Evolutionary conservation across 2,113 vertebrate genomes (phyloP).

Genomic region (Semicossyphus pulcher): DNA sequence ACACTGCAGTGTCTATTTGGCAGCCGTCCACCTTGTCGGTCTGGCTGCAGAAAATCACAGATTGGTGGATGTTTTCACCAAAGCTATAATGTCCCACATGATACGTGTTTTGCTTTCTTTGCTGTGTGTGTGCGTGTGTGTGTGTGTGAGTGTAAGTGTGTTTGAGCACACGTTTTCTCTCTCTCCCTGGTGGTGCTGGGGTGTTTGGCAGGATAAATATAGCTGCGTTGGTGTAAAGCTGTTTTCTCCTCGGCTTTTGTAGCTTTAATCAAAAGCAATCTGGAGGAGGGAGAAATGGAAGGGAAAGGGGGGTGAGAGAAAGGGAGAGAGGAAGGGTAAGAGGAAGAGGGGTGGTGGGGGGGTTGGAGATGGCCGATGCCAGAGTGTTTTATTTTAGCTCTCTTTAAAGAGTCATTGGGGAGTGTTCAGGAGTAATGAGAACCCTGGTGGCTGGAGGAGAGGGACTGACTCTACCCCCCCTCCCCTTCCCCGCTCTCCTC

Average conservation of each 20-base stretch:
- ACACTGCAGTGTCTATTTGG: slow-evolving; percentile 36
- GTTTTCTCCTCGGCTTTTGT: slow-evolving; percentile 80
- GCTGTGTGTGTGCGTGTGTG: slow-evolving; percentile 27
- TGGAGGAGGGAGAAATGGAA: slow-evolving; percentile 79
- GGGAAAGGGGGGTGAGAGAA: slow-evolving; percentile 22
- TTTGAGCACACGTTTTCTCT: slow-evolving; percentile 43
- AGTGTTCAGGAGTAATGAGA: slow-evolving; percentile 78
- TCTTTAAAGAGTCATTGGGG: slow-evolving; percentile 79
- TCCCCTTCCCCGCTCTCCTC: slow-evolving; percentile 27
- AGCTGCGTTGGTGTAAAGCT: slow-evolving; percentile 80
- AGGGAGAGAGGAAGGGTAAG: slow-evolving; percentile 21
- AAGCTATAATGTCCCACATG: slow-evolving; percentile 66
- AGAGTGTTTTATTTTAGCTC: slow-evolving; percentile 81
- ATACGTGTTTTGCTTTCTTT: slow-evolving; percentile 64
- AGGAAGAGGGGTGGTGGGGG: slow-evolving; percentile 3
- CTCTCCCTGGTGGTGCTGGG: slow-evolving; percentile 78
- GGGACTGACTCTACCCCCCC: slow-evolving; percentile 50
- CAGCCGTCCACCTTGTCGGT: slow-evolving; percentile 49
- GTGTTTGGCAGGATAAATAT: slow-evolving; percentile 85
- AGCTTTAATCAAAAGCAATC: slow-evolving; percentile 87
- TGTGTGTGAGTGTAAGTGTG: slow-evolving; percentile 31
- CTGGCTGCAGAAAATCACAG: slow-evolving; percentile 67
- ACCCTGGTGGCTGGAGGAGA: slow-evolving; percentile 72
- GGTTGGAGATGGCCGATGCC: slow-evolving; percentile 54
- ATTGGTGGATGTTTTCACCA: slow-evolving; percentile 71